Evolutionary conservation across 1,140 invertebrate species (phyloP), one percentile per base, ranked within the genome.

Genomic region (Penaeus indicus): DNA sequence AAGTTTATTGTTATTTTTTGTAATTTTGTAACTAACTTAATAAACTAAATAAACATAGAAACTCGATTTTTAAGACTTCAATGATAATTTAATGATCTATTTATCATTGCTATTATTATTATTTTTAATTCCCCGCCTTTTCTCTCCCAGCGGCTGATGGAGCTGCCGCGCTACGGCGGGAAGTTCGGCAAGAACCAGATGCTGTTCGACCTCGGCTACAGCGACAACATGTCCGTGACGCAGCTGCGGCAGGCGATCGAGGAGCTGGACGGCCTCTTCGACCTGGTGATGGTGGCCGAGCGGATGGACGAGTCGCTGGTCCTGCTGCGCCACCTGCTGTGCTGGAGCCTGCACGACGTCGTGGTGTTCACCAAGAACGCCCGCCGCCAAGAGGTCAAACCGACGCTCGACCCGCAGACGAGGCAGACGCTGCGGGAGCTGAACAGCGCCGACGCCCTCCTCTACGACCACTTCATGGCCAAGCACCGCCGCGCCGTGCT

Each of bases 241-340:
- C 67, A 86, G 16, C 21, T 85, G n/a, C 64, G 80, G 27, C 25
- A 64, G 8, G 89, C 86, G 25, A 77, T 81, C 10, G 89, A 85
- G 11, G 84, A 88, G 32, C 67, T 86, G 42, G 42, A 85, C 25
- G 89, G 92, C 63, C 89, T 94, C n/a, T 94, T 94, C 90, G 92
- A 93, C 88, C 90, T 94, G 7, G 93, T 95, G 10, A 93, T 95
- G 92, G 93, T 95, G n/a, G 91, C 93, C 2, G 94, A 95, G 90
- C 92, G 92, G 86, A 93, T 94, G 91, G 93, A 94, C 81, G 93
- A 94, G 88, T 94, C 94, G 3, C 89, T 94, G 10, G 92, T 94
- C 61, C 91, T 94, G 4, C 91, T 94, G 47, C 91, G 92, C 25
- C 91, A 94, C 81, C 86, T 93, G 21, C 92, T 94, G 69, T 93